Base-by-base conservation (phyloP, 2,888 invertebrate genomes). In the Formica aserva region DNA sequence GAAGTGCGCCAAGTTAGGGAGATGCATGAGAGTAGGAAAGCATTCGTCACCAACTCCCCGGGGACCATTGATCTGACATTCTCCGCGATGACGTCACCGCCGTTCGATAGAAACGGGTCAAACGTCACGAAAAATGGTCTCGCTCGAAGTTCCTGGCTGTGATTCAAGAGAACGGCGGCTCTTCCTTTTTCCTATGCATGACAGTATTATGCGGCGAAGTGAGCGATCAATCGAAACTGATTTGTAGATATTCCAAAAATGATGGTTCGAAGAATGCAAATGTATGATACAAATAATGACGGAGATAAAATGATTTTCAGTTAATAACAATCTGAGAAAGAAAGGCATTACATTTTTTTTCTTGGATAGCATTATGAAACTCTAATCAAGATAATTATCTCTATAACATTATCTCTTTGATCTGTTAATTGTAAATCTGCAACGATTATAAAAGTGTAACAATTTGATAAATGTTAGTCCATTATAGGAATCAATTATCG, bases 21-120 rank as follows among this genome's bases (percentile, higher is more conserved):
- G 84, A 85, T 78, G 86, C n/a, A n/a, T 72, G 78, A 87, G 87
- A 85, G 85, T 84, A 66, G 80, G 55, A 71, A 86, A 88, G 84
- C 89, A 80, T 85, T 60, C 89, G 88, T 85, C 88, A 87, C 83
- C 91, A 91, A 88, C 89, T 88, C 90, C 88, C 89, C 83, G 88
- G 91, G 88, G 92, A 92, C 92, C 93, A 93, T 93, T 93, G 93
- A 93, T 93, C 92, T 92, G 92, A 92, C 91, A 91, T 91, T 90
- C 89, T 87, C 86, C 18, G 86, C 84, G 55, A 85, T 93, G 93
- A 93, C 93, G 93, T 93, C 92, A 92, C 86, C 41, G 67, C 62
- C 84, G 85, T 87, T 87, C 90, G 85, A 87, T 86, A 85, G 85
- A 92, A 93, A 83, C 91, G 89, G 92, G 92, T 92, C 92, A 90